Conservation (phyloP, 1,140 invertebrate species). For the Lycorma delicatula region DNA sequence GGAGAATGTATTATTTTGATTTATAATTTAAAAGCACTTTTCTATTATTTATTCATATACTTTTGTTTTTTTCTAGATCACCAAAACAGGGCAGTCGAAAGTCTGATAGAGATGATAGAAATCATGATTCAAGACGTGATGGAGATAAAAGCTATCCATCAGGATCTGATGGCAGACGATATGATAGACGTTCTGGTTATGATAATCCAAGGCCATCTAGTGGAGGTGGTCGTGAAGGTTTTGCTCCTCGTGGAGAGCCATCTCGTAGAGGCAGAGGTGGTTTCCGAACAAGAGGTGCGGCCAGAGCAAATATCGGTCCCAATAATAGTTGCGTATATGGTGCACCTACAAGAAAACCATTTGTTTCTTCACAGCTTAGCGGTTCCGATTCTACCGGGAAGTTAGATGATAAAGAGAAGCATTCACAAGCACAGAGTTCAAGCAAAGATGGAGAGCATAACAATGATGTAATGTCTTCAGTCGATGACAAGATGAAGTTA, state of each 20-base stretch:
- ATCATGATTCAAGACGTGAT: not conserved
- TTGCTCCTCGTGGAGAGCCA: slow-evolving; percentile 15
- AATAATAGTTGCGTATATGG: no score
- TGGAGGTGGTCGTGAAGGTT: slow-evolving; percentile 8
- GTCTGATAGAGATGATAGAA: slow-evolving; percentile 42
- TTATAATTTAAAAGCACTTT: no score
- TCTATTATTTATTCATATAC: not conserved
- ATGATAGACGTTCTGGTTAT: slow-evolving; percentile 12
- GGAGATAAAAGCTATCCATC: slow-evolving; percentile 3
- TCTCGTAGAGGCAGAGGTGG: slow-evolving; percentile 11
- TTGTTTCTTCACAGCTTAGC: no score
- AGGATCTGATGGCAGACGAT: slow-evolving; percentile 9
- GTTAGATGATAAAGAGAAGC: no score
- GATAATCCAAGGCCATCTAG: slow-evolving; percentile 8
- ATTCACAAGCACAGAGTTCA: no score
- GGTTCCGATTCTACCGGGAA: no score
- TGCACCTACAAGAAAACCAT: no score
- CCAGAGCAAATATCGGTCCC: no score
- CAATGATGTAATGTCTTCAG: slow-evolving; percentile 37
- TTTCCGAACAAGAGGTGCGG: not conserved
- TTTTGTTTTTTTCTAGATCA: slow-evolving; percentile 22
- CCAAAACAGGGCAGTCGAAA: slow-evolving; percentile 37
- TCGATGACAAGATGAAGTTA: slow-evolving; percentile 56
- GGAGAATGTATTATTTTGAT: no score
- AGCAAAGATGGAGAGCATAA: not conserved